Percentiles rank a stretch among this genome's conserved stretches.
These are phyloP conservation scores for Drosophila obscura DNA, from an alignment of 1,140 invertebrate species.

Conservation along the genomic window DNA sequence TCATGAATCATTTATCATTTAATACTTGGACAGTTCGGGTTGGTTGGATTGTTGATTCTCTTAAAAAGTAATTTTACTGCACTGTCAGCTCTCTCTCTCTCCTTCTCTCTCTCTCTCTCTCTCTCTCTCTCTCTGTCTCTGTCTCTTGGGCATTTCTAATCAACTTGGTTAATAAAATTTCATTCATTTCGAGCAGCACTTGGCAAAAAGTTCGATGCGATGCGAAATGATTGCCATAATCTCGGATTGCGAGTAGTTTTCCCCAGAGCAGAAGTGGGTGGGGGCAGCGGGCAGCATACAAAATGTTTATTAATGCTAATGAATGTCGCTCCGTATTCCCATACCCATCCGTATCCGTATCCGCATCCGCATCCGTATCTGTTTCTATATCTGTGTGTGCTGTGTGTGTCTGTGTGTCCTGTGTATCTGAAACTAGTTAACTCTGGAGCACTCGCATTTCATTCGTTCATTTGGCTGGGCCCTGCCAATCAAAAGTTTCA, in stretches of 20 bases:
- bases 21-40: conserved; percentile 40
- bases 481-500: conserved; percentile 66
- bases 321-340: conserved; percentile 31
- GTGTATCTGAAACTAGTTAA: conserved; percentile 28
- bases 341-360: background rate
- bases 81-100: conserved; percentile 26
- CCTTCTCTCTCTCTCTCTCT: background rate
- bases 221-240: background rate
- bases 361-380: conserved; percentile 12
- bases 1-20: conserved; percentile 54
- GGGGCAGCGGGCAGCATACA: conserved; percentile 39
- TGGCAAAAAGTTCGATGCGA: background rate
- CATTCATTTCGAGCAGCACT: conserved; percentile 43
- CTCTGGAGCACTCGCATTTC: conserved; percentile 39
- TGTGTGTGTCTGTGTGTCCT: conserved; percentile 6
- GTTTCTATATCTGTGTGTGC: conserved; percentile 4
- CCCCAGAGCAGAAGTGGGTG: conserved; percentile 8
- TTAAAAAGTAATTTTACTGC: conserved; percentile 52
- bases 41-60: conserved; percentile 14
- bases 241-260: background rate
- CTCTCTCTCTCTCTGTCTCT: too few species aligned
- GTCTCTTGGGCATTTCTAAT: conserved; percentile 32
- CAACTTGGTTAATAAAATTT: conserved; percentile 47
- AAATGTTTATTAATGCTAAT: conserved; percentile 69
- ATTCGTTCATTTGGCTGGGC: conserved; percentile 29